phyloP scores from a whole-genome alignment of 2,113 vertebrate species.

The Trematomus loennbergii region DNA sequence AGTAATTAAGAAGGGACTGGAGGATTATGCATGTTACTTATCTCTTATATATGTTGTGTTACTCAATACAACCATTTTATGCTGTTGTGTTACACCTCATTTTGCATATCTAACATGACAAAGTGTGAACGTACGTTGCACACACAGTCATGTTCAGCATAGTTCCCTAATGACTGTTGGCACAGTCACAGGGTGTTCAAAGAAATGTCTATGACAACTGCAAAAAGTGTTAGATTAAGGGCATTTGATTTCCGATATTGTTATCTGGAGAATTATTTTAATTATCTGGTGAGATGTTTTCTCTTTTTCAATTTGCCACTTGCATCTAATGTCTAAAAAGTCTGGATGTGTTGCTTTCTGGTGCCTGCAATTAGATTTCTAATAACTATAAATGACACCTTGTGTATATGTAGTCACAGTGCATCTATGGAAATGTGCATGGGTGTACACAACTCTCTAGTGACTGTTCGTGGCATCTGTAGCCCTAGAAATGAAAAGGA shows the following conservation, averaged over 20 bases:
- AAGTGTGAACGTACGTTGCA: no score
- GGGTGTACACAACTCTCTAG: neutral
- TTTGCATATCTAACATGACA: no score
- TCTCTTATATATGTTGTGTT: neutral
- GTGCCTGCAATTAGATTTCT: neutral
- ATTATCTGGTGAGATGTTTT: neutral
- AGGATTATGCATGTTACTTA: neutral
- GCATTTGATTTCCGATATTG: neutral
- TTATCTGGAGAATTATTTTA: constrained; percentile 18
- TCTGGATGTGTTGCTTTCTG: neutral
- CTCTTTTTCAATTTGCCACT: neutral
- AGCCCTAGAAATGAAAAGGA: neutral
- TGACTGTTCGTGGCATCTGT: neutral
- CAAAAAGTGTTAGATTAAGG: no score
- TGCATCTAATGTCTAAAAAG: neutral
- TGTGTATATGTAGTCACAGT: constrained; percentile 4
- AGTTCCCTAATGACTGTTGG: no score
- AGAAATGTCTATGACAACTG: neutral
- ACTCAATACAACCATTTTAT: neutral
- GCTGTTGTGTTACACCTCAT: no score
- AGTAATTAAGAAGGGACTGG: neutral
- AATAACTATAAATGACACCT: constrained; percentile 27
- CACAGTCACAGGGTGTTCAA: neutral
- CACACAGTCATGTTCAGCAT: no score
- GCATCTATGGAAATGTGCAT: constrained; percentile 5